Base-by-base conservation (phyloP, 1,140 invertebrate genomes). In the Solen grandis region DNA sequence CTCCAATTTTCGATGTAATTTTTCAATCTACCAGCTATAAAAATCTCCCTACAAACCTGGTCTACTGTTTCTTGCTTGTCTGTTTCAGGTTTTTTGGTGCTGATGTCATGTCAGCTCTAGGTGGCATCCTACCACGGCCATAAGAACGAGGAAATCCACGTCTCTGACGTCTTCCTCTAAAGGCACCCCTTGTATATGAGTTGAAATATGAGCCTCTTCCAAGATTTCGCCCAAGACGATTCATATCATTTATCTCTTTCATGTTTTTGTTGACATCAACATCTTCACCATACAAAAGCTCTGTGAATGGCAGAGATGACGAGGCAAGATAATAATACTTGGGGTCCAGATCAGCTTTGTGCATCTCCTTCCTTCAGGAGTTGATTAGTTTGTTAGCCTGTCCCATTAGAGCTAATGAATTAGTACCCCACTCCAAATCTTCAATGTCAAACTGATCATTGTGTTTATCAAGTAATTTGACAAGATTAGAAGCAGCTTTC, bases 1-100 rank as follows among this genome's bases (percentile, higher is more conserved):
- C 68, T 72, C 68, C 68, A 72, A 72, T 72, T 72, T 55, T 72
- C 33, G n/a, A 69, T 29, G 33, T 69, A 52, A 52, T 27, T 13
- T 52, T 52, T 46, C 29, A 69, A 52, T 52, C 68, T 55, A 57
- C 52, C 50, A n/a, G 68, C 46, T 16, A 36, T 27, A 72, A 72
- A 72, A 35, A n/a, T n/a, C n/a, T n/a, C n/a, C n/a, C 25, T 41
- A 72, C 68, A 55, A 10, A 72, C 68, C 29, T 72, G 4, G 22
- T 25, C n/a, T 72, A 10, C 14, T n/a, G n/a, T n/a, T 72, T 72
- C 68, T 57, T 72, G 50, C 3, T 29, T 38, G 52, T 33, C 46
- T 33, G 10, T 8, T 57, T 72, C 16, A 8, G 27, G 68, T 72
- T 72, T 72, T 55, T 72, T n/a, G n/a, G n/a, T n/a, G n/a, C n/a